Conservation (phyloP, 2,888 invertebrate genomes). For the Drosophila barbarae region DNA sequence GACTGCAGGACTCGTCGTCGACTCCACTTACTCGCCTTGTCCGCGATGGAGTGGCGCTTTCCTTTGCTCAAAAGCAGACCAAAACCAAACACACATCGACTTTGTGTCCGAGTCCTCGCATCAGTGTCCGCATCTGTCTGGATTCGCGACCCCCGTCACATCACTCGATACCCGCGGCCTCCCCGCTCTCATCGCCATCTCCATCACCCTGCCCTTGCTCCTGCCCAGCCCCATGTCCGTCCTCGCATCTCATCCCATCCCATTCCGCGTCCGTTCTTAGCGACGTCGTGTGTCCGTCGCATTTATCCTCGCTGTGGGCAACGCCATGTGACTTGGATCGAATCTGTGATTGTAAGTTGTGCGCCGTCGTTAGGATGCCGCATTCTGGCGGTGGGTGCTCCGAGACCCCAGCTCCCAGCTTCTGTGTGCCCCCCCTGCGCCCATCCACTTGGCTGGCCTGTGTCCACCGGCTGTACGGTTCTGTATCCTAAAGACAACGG, state of each 20-base stretch:
- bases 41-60: constrained; percentile 39
- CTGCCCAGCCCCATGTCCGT: background rate
- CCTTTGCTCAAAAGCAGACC: constrained; percentile 48
- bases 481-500: constrained; percentile 34
- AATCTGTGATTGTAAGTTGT: constrained; percentile 52
- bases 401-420: background rate
- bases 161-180: constrained; percentile 24
- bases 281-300: constrained; percentile 41
- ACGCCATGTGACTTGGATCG: constrained; percentile 49
- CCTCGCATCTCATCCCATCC: constrained; percentile 2
- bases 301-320: constrained; percentile 52
- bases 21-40: constrained; percentile 34
- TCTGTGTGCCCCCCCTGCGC: background rate
- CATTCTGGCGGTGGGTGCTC: constrained; percentile 27
- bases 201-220: background rate
- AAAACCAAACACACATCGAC: constrained; percentile 56
- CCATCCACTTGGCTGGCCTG: constrained; percentile 25
- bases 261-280: constrained; percentile 26
- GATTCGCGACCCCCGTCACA: constrained; percentile 38
- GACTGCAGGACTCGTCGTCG: constrained; percentile 24
- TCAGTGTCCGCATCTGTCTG: constrained; percentile 52
- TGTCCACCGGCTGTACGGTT: constrained; percentile 35
- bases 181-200: constrained; percentile 1
- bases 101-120: constrained; percentile 50
- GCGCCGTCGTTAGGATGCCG: constrained; percentile 41